Percentiles rank a stretch among this genome's conserved stretches.
Conservation (phyloP, 2,797 vertebrate genomes). For the Etheostoma nigrum region DNA sequence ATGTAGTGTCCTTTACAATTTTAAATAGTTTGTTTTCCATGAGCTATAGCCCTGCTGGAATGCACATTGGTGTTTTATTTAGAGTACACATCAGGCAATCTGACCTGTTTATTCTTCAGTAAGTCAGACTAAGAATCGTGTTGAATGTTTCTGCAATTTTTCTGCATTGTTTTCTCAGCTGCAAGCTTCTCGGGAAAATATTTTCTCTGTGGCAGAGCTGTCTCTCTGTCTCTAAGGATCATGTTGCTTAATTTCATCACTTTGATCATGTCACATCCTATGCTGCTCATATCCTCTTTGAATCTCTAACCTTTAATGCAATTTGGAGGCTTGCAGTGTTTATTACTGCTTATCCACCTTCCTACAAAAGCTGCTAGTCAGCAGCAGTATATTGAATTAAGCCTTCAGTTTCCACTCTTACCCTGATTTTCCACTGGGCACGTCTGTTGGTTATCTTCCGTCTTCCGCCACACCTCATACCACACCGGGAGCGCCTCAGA, state of each 20-base stretch:
- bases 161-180: constrained; percentile 22
- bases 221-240: constrained; percentile 2
- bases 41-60: neutral
- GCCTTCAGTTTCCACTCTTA: neutral
- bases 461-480: no score
- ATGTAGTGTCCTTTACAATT: neutral
- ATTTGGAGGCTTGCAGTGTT: neutral
- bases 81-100: neutral
- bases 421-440: no score
- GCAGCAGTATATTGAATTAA: neutral
- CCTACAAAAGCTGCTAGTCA: neutral
- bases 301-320: constrained; percentile 11
- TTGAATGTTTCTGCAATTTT: neutral
- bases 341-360: neutral
- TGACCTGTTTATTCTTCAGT: no score
- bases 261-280: constrained; percentile 24
- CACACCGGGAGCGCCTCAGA: no score
- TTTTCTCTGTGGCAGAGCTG: constrained; percentile 14
- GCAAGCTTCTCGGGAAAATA: constrained; percentile 17
- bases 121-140: neutral
- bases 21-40: neutral
- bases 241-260: constrained; percentile 31
- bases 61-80: constrained; percentile 7
- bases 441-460: no score
- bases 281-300: constrained; percentile 22